A percentile compares a stretch with the other conserved stretches of the same genome.
Conservation (phyloP, 2,888 invertebrate species). For the Plemyria rubiginata region DNA sequence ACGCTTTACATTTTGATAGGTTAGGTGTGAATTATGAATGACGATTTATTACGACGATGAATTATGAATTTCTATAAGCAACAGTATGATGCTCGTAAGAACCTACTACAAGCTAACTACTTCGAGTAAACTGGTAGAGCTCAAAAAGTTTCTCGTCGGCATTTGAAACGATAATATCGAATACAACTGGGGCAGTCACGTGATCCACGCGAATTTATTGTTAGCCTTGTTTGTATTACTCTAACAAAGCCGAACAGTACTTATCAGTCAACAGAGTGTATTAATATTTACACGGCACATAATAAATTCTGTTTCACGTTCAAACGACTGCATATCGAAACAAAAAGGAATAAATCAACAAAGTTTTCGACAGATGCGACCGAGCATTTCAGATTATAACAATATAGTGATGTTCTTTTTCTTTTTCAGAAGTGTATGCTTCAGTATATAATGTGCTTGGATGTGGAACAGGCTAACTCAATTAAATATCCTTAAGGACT, state of each 20-base stretch:
- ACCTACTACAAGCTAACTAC: no score
- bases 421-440: background rate
- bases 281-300: conserved; percentile 41
- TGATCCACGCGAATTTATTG: background rate
- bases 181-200: background rate
- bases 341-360: conserved; percentile 54
- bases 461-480: background rate
- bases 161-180: background rate
- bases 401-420: background rate
- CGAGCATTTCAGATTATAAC: conserved; percentile 25
- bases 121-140: no score
- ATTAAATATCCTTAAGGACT: no score
- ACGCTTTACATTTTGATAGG: no score
- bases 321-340: conserved; percentile 52
- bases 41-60: no score
- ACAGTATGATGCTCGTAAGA: no score
- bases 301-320: conserved; percentile 53
- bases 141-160: no score
- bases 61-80: no score
- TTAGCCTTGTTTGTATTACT: background rate
- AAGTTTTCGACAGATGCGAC: conserved; percentile 40
- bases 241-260: conserved; percentile 6
- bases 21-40: no score
- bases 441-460: background rate
- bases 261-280: conserved; percentile 24